phyloP scores from a whole-genome alignment of 2,113 vertebrate genomes.

The Strix uralensis region DNA sequence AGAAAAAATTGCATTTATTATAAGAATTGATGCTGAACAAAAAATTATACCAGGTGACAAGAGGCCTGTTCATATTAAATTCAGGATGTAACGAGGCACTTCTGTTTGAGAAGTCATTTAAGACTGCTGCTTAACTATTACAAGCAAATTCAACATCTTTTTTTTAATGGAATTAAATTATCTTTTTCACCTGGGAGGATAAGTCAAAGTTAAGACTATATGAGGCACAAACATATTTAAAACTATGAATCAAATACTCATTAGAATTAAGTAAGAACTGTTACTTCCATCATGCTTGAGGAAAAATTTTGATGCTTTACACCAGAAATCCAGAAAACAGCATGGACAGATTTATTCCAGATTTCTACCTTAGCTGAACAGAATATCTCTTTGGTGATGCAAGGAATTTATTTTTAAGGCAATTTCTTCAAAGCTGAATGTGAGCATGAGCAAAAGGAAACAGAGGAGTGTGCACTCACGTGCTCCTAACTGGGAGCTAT shows the following conservation, averaged over 20 bases:
- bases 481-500: not conserved
- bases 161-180: not conserved
- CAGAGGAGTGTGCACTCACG: not conserved
- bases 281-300: not conserved
- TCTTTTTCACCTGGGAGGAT: not conserved
- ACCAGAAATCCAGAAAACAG: not conserved
- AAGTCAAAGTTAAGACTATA: not conserved
- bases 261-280: not conserved
- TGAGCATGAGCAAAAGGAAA: not conserved
- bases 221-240: not conserved
- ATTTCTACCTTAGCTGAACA: not conserved
- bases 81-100: not conserved
- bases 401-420: not conserved
- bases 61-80: not conserved
- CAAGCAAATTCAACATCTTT: not conserved
- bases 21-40: not conserved
- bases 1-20: not conserved
- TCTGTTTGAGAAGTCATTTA: constrained; percentile 10
- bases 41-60: not conserved
- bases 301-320: not conserved
- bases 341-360: not conserved
- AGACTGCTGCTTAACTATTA: not conserved
- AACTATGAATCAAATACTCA: not conserved
- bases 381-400: not conserved
- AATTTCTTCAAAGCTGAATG: not conserved